phyloP scores from a whole-genome alignment of 2,888 invertebrate species.

The Meandrusa payeni region DNA sequence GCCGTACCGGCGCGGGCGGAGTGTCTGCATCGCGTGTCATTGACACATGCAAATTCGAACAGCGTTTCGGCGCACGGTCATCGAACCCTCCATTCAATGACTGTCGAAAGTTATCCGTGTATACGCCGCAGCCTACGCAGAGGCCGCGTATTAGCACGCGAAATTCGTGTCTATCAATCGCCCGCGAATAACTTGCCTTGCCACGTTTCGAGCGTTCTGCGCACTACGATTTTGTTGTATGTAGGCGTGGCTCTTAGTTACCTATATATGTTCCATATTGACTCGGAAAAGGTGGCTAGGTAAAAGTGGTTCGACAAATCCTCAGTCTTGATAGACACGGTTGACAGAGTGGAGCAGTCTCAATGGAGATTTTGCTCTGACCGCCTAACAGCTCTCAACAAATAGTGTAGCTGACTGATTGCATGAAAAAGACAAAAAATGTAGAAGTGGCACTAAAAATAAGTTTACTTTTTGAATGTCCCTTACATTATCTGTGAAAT shows the following conservation, averaged over 20 bases:
- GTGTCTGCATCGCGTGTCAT: constrained; percentile 70
- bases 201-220: constrained; percentile 31
- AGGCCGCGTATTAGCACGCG: constrained; percentile 46
- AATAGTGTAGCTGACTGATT: too few species aligned
- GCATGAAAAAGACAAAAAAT: too few species aligned
- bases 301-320: too few species aligned
- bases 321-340: too few species aligned
- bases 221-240: constrained; percentile 46
- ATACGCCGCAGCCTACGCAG: constrained; percentile 56
- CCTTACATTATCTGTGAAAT: too few species aligned
- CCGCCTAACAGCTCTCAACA: too few species aligned
- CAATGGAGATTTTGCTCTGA: too few species aligned
- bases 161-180: constrained; percentile 42
- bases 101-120: constrained; percentile 76
- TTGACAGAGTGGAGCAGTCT: too few species aligned
- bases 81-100: constrained; percentile 74
- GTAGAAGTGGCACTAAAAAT: too few species aligned
- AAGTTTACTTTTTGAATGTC: too few species aligned
- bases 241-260: constrained; percentile 49
- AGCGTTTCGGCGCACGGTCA: constrained; percentile 67
- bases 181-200: constrained; percentile 51
- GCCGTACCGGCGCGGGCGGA: constrained; percentile 50
- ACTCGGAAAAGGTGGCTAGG: too few species aligned
- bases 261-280: too few species aligned
- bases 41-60: constrained; percentile 78